phyloP scores from a whole-genome alignment of 1,140 invertebrate species.

The Brachionus rotundiformis region DNA sequence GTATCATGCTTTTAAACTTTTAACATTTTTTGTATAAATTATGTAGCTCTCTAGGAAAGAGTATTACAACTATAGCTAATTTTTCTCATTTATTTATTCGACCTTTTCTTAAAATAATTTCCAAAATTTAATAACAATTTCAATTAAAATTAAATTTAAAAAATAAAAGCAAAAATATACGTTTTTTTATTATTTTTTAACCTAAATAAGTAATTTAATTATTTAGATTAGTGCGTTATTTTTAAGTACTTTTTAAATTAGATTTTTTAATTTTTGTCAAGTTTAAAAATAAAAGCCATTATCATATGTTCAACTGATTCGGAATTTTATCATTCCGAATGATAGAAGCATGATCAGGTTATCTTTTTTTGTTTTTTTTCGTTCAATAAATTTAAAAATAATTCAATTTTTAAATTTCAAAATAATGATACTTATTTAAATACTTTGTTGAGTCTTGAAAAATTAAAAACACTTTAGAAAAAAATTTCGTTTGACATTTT shows the following conservation, averaged over 20 bases:
- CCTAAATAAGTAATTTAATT: conserved; percentile 11
- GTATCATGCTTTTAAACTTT: conserved; percentile 49
- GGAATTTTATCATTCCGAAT: not conserved
- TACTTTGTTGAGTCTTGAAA: not conserved
- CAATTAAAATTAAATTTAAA: not conserved
- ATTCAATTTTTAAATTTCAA: not conserved
- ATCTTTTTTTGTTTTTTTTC: not conserved
- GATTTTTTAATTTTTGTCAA: not conserved
- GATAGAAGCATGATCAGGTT: conserved; percentile 19
- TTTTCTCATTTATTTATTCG: not conserved
- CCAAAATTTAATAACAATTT: conserved; percentile 7
- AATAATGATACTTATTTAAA: not conserved
- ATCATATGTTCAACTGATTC: not conserved
- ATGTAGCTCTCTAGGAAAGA: not conserved
- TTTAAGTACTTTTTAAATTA: not conserved
- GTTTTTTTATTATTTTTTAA: not conserved
- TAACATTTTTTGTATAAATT: conserved; percentile 48
- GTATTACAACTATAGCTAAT: not conserved
- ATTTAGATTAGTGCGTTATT: not conserved
- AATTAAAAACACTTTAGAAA: not conserved
- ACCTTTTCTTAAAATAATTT: conserved; percentile 5
- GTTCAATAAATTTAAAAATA: not conserved
- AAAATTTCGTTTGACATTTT: not conserved
- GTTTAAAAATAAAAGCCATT: not conserved
- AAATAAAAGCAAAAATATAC: not conserved